Percentiles rank a stretch among this genome's conserved stretches.
phyloP scores from a whole-genome alignment of 2,113 vertebrate genomes.

The Gopherus flavomarginatus region DNA sequence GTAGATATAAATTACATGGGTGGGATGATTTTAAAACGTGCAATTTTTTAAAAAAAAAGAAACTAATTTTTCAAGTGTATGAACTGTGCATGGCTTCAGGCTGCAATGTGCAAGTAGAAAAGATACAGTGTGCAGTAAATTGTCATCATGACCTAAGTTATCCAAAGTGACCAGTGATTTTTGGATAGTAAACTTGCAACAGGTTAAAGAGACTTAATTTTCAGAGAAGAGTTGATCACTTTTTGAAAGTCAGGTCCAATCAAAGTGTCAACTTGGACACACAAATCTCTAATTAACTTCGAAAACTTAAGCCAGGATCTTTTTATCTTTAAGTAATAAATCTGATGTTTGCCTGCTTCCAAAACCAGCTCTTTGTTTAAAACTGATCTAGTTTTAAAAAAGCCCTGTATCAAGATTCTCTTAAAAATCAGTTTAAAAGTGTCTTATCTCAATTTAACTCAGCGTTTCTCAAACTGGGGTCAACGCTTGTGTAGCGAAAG shows the following conservation, averaged over 20 bases:
- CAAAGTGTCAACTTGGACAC: not conserved
- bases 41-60: too few species aligned
- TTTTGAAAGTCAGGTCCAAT: not conserved
- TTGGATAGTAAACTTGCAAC: accelerated
- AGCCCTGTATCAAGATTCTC: not conserved
- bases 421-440: not conserved
- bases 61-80: too few species aligned
- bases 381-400: not conserved
- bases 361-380: not conserved
- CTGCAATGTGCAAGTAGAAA: not conserved
- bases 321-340: not conserved
- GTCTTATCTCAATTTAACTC: not conserved
- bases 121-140: not conserved
- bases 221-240: not conserved
- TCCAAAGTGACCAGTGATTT: not conserved
- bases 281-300: not conserved
- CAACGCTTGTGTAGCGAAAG: too few species aligned
- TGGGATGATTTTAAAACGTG: too few species aligned
- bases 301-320: not conserved
- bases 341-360: not conserved
- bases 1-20: too few species aligned
- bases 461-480: too few species aligned
- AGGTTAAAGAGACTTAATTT: not conserved
- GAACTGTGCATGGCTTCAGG: too few species aligned
- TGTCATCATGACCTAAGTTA: not conserved